These are phyloP conservation scores for Peromyscus californicus DNA, from an alignment of 2,113 vertebrate species.

Conservation along the genomic window DNA sequence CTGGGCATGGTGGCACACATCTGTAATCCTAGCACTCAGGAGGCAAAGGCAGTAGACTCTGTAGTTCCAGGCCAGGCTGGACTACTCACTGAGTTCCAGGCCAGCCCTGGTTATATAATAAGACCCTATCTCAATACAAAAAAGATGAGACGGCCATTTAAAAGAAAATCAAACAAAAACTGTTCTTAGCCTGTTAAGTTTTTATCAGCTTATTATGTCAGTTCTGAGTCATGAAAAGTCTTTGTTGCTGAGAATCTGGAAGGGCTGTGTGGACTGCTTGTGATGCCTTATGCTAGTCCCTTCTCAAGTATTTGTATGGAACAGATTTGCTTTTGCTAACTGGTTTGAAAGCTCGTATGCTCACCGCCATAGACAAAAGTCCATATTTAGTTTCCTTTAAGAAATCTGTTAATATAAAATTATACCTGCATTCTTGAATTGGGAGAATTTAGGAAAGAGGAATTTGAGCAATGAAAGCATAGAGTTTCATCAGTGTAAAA, in stretches of 20 bases:
- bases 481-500: slow-evolving; percentile 18
- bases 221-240: not conserved
- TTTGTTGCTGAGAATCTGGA: slow-evolving; percentile 7
- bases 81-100: not conserved
- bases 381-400: slow-evolving; percentile 31
- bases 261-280: slow-evolving; percentile 35
- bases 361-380: not conserved
- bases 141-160: not conserved
- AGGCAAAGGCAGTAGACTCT: not conserved
- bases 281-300: slow-evolving; percentile 30
- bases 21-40: not conserved
- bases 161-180: slow-evolving; percentile 1
- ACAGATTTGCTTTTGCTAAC: slow-evolving; percentile 48
- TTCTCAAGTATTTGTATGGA: not conserved
- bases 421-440: slow-evolving; percentile 66
- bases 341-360: slow-evolving; percentile 43
- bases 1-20: not conserved
- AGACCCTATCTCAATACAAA: not conserved
- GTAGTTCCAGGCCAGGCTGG: not conserved
- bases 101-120: not conserved
- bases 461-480: slow-evolving; percentile 58
- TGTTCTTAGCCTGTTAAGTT: slow-evolving; percentile 21
- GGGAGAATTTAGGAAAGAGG: slow-evolving; percentile 47
- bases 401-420: slow-evolving; percentile 64
- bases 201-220: not conserved